Base-by-base conservation (phyloP, 2,888 invertebrate genomes). In the Diarsia rubi region DNA sequence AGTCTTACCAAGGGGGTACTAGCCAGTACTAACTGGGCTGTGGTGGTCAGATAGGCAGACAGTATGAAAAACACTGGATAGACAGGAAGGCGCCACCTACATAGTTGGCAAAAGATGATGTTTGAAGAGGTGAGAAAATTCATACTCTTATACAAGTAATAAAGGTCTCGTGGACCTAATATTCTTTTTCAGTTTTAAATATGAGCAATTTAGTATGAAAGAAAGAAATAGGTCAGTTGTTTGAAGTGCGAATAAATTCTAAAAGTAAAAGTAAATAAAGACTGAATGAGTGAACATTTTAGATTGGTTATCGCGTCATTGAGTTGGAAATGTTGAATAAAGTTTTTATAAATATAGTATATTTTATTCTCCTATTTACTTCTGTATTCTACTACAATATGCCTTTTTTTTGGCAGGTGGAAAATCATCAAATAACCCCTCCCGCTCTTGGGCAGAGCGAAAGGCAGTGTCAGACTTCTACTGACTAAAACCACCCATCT, bases 181-280 rank as follows among this genome's bases (percentile, higher is more conserved):
- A n/a, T 52, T 31, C 19, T 60, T 52, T 64, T 3, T n/a, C 27
- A 21, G 21, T 24, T 47, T 73, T 49, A n/a, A n/a, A n/a, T 73
- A 73, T 27, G 27, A 42, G 12, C 8, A 47, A 11, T 27, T 49
- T 63, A 54, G 24, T 47, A 37, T 44, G 19, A 64, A 70, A 27
- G 0, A 45, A 60, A 21, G 24, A 78, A 78, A 78, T 31, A 24
- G 78, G 70, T 54, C 78, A 65, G 60, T 14, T 60, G n/a, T 71
- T 60, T 44, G 19, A 3, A 57, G 5, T 45, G 37, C n/a, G 16
- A 47, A 57, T 44, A 9, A 52, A 75, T 52, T 60, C 19, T 52
- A 45, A 60, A 59, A 52, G 24, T 52, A 45, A 60, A 59, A 52
- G 24, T 76, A 37, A 64, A 60, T 31, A 66, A 1, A 52, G 24